Base-by-base conservation (phyloP, 1,140 invertebrate genomes). In the Sminthurinus signatus region DNA sequence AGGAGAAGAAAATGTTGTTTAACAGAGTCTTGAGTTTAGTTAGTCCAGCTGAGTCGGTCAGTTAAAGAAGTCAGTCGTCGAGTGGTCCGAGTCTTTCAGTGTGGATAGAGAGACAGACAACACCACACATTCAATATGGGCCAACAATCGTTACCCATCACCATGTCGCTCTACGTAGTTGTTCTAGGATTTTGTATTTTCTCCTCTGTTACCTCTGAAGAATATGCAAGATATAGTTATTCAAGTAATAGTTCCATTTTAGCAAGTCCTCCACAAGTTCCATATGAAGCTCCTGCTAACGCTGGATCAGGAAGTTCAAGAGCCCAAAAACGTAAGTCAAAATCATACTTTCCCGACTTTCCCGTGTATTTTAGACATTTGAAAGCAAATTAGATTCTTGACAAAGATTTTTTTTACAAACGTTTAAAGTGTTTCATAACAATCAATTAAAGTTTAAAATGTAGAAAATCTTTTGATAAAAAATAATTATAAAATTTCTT, bases 291-390 rank as follows among this genome's bases (percentile, higher is more conserved):
- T 21, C 44, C 51, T 31, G 1, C 44, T 1, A 60, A n/a, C 25
- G 58, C 66, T 57, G 67, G 62, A 60, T 67, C 66, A 67, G 70
- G 70, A 61, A 64, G 60, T 57, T 68, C 65, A 25, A 68, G 70
- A 55, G 44, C 60, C 29, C 62, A 66, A 25, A 68, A 60, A 66
- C 70, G 70, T 71, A 71, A 71, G 70, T 28, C 10, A n/a, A n/a
- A n/a, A n/a, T n/a, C n/a, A n/a, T n/a, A n/a, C n/a, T n/a, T n/a
- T n/a, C n/a, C n/a, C n/a, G n/a, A n/a, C n/a, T n/a, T n/a, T n/a
- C n/a, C n/a, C n/a, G n/a, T n/a, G n/a, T n/a, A n/a, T n/a, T n/a
- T n/a, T n/a, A n/a, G n/a, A n/a, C n/a, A n/a, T n/a, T n/a, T n/a
- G n/a, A n/a, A n/a, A n/a, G n/a, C n/a, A n/a, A n/a, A n/a, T n/a